Evolutionary conservation across 2,113 vertebrate species (phyloP).

Genomic region (Heterocephalus glaber): DNA sequence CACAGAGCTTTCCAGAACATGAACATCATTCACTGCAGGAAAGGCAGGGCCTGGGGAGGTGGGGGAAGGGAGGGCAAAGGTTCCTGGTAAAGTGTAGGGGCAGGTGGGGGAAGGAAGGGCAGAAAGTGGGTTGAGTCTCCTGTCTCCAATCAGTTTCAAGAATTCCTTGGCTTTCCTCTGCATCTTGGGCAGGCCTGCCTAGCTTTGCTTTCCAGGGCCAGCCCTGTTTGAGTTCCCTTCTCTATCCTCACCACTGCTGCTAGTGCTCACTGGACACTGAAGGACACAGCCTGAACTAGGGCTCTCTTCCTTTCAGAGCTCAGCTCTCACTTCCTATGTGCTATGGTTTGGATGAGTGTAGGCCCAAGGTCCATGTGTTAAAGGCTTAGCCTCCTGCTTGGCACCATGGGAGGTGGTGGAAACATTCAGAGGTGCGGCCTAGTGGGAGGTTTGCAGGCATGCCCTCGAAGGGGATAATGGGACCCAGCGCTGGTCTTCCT

Average conservation of each 20-base stretch:
- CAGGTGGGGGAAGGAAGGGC: background rate
- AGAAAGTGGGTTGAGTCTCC: background rate
- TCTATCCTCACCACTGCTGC: background rate
- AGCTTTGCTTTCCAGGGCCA: background rate
- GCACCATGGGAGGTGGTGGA: background rate
- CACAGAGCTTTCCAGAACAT: slow-evolving; percentile 59
- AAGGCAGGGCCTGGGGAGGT: slow-evolving; percentile 7
- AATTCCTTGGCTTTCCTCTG: background rate
- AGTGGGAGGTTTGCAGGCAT: background rate
- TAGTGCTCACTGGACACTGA: background rate
- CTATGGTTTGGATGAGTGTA: background rate
- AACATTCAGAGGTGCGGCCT: background rate
- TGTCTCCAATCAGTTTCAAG: background rate
- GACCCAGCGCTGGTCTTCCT: background rate
- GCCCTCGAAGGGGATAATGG: background rate
- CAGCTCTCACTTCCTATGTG: background rate
- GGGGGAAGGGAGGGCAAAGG: background rate
- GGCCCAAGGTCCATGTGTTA: background rate
- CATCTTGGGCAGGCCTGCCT: background rate
- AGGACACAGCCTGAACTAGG: background rate
- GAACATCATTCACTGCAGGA: background rate
- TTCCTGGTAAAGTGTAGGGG: background rate
- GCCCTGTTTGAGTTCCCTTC: background rate
- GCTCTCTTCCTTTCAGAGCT: background rate
- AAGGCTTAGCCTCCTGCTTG: background rate